Conservation (phyloP, 2,888 invertebrate genomes). For the Sarcophaga carnaria region DNA sequence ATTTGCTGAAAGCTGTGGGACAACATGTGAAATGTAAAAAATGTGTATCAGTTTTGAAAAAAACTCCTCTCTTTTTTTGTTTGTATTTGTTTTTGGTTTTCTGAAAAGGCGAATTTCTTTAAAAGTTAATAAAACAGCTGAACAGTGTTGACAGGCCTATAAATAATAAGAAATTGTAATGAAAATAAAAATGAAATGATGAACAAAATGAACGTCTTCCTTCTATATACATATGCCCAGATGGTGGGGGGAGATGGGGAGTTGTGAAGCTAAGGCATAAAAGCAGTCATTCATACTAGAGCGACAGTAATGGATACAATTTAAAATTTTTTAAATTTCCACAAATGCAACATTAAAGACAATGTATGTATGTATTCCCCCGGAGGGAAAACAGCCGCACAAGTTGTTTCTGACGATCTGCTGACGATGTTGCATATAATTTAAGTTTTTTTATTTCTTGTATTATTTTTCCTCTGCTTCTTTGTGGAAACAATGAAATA, state of each 20-base stretch:
- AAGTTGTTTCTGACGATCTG: constrained; percentile 55
- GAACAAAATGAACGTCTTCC: constrained; percentile 18
- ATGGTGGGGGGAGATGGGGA: constrained; percentile 4
- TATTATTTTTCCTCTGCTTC: background rate
- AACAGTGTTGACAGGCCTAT: constrained; percentile 78
- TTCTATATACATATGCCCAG: background rate
- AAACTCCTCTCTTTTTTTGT: background rate
- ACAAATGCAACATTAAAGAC: constrained; percentile 23
- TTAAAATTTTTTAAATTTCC: constrained; percentile 62
- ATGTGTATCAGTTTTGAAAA: background rate
- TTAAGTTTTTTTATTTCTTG: background rate
- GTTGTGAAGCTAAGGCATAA: constrained; percentile 10
- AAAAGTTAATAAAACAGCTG: constrained; percentile 75
- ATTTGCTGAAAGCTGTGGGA: too few relatives aligned
- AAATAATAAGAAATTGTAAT: constrained; percentile 71
- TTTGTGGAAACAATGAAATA: background rate
- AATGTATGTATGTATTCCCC: constrained; percentile 57
- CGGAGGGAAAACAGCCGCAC: constrained; percentile 71
- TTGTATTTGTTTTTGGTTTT: background rate
- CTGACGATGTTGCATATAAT: constrained; percentile 30
- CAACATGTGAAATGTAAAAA: background rate
- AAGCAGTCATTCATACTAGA: constrained; percentile 49
- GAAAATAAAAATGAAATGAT: constrained; percentile 22
- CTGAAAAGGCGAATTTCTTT: constrained; percentile 40
- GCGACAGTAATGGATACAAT: constrained; percentile 67